Evolutionary conservation across 2,113 vertebrate genomes (phyloP).

Genomic region (Mastomys natalensis): DNA sequence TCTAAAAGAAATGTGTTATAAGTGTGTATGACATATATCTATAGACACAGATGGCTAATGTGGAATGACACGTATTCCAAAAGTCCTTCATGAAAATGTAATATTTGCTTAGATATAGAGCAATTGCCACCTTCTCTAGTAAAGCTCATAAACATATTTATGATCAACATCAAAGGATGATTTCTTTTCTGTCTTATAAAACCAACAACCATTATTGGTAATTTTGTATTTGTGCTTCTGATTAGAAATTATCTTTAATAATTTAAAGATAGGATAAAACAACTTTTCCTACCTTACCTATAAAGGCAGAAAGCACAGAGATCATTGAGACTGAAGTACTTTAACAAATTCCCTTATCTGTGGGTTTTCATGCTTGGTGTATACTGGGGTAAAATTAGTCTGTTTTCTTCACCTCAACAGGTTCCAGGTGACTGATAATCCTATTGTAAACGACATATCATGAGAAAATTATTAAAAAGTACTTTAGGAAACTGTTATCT

Average conservation of each 20-base stretch:
- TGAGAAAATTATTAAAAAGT: background rate
- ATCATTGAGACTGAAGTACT: background rate
- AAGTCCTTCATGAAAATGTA: background rate
- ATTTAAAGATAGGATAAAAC: background rate
- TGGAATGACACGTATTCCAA: background rate
- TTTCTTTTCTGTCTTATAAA: conserved; percentile 32
- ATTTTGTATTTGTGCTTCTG: background rate
- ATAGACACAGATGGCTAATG: background rate
- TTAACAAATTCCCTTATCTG: background rate
- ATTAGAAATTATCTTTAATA: background rate
- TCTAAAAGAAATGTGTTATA: background rate
- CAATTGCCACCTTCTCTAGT: background rate
- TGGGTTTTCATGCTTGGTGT: background rate
- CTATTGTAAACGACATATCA: background rate
- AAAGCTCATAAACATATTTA: background rate
- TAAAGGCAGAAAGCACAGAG: background rate
- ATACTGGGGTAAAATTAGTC: background rate
- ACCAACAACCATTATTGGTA: background rate
- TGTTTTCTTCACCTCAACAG: background rate
- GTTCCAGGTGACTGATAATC: background rate
- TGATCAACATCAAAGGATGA: background rate
- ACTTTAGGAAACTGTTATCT: background rate
- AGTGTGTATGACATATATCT: background rate
- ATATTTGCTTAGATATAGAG: background rate
- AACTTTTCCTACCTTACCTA: background rate